Evolutionary conservation across 1,140 invertebrate species (phyloP).

Genomic region (Bombus fervidus): DNA sequence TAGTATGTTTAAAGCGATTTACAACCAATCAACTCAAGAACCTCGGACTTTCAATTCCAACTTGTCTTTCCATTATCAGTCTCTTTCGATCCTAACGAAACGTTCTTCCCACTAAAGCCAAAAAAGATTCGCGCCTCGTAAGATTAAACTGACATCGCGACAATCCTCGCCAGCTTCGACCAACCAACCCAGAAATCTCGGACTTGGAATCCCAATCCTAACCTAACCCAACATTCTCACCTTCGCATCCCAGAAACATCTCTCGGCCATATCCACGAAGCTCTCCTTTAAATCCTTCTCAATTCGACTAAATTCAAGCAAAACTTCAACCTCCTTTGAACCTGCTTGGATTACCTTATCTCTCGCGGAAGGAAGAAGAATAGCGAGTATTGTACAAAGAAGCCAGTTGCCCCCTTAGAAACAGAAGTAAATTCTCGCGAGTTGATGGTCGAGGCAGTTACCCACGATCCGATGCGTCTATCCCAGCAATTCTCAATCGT

Average conservation of each 20-base stretch:
- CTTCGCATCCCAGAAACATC: background rate
- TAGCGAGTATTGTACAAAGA: background rate
- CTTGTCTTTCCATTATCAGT: too few species aligned
- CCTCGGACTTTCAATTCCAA: too few species aligned
- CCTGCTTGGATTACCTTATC: background rate
- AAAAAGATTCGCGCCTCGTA: background rate
- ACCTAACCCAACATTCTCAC: background rate
- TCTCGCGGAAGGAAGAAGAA: background rate
- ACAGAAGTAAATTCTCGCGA: background rate
- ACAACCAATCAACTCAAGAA: too few species aligned
- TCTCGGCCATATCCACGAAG: background rate
- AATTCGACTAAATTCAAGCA: too few species aligned
- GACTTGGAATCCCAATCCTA: background rate
- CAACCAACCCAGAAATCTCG: background rate
- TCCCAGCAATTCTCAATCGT: background rate
- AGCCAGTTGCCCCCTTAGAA: background rate
- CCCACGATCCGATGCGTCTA: slow-evolving; percentile 42
- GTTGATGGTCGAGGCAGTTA: slow-evolving; percentile 17
- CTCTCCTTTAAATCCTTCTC: background rate
- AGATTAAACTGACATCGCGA: background rate
- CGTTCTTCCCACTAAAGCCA: background rate
- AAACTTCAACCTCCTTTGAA: background rate
- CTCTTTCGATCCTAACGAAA: background rate
- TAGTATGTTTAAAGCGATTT: too few species aligned
- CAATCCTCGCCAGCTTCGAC: too few species aligned